Evolutionary conservation across 2,797 vertebrate species (phyloP).

Genomic region (Podarcis siculus): DNA sequence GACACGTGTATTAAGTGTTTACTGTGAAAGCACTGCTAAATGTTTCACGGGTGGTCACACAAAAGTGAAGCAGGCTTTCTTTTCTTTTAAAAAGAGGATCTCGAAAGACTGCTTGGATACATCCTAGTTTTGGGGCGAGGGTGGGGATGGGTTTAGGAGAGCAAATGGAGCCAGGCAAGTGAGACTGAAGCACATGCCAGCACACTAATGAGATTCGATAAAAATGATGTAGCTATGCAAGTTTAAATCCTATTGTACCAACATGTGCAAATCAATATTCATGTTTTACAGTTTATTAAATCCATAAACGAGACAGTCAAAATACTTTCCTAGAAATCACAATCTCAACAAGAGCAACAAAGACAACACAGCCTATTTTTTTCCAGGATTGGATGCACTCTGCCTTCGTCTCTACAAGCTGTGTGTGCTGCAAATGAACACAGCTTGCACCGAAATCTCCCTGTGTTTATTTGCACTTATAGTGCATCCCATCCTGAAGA

Average conservation of each 20-base stretch:
- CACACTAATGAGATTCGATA: slow-evolving; percentile 18
- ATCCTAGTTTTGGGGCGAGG: background rate
- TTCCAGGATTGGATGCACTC: no score
- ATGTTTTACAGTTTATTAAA: slow-evolving; percentile 38
- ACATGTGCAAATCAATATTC: slow-evolving; percentile 52
- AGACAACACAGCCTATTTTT: background rate
- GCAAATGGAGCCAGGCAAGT: background rate
- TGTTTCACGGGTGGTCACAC: background rate
- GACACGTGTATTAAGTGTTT: background rate
- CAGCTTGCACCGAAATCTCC: no score
- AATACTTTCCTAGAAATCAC: slow-evolving; percentile 11
- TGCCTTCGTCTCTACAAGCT: background rate
- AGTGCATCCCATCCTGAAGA: background rate
- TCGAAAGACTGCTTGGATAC: background rate
- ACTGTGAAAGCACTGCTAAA: background rate
- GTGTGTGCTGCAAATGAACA: no score
- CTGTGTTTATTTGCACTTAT: background rate
- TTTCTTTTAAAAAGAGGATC: background rate
- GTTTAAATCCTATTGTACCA: slow-evolving; percentile 49
- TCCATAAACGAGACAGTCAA: slow-evolving; percentile 43
- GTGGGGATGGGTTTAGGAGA: background rate
- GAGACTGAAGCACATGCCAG: background rate
- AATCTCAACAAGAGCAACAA: slow-evolving; percentile 33
- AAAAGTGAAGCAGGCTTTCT: slow-evolving; percentile 1
- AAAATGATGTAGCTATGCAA: slow-evolving; percentile 3